A percentile compares a stretch with the other conserved stretches of the same genome.
Conservation (phyloP, 2,113 vertebrate species). For the Scalopus aquaticus region DNA sequence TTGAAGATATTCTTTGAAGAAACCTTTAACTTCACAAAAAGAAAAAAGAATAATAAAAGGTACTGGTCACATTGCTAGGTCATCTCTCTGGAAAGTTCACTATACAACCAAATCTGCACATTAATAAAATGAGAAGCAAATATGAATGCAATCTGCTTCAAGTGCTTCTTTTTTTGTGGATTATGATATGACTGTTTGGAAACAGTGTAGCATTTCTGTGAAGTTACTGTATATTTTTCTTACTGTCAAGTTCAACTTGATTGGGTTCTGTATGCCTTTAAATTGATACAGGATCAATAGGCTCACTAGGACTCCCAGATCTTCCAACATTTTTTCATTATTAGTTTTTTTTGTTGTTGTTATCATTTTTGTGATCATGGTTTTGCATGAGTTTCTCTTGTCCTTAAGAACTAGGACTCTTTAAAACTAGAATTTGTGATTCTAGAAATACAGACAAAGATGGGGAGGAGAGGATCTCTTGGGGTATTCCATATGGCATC, state of each 20-base stretch:
- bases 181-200: constrained; percentile 50
- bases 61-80: constrained; percentile 18
- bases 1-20: not conserved
- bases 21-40: not conserved
- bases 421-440: not conserved
- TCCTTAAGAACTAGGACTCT: not conserved
- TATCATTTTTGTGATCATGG: not conserved
- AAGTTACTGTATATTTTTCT: constrained; percentile 43
- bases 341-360: not conserved
- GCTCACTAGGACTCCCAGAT: not conserved
- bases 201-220: constrained; percentile 11
- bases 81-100: constrained; percentile 57
- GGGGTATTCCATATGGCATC: constrained; percentile 27
- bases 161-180: constrained; percentile 6
- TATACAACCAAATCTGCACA: not conserved
- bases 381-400: not conserved
- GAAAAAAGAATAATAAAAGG: not conserved
- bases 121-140: constrained; percentile 60
- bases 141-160: not conserved
- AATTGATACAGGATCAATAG: not conserved
- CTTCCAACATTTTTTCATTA: not conserved
- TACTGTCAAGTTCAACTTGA: constrained; percentile 28
- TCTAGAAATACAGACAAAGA: not conserved
- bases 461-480: not conserved
- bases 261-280: constrained; percentile 23